These are phyloP conservation scores for Samia ricini DNA, from an alignment of 1,140 invertebrate genomes.

Conservation along the genomic window DNA sequence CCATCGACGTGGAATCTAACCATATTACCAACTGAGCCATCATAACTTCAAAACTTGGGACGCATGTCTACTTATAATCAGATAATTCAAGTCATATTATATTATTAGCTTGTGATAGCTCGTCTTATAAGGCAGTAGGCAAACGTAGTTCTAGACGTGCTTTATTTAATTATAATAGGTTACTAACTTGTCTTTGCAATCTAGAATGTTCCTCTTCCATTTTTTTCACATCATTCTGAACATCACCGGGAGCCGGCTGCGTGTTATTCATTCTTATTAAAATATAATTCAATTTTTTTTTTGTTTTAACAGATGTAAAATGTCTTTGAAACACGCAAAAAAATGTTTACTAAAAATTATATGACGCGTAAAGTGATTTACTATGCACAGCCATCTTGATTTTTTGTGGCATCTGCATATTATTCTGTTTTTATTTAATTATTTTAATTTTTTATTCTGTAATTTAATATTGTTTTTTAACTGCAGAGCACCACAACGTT, in stretches of 20 bases:
- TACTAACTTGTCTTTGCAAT: constrained; percentile 53
- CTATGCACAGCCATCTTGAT: constrained; percentile 17
- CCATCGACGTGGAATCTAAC: too few species aligned
- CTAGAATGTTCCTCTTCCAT: constrained; percentile 60
- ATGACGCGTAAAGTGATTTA: neutral
- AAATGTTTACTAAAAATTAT: constrained; percentile 1
- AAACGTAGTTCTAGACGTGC: too few species aligned
- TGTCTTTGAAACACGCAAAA: neutral
- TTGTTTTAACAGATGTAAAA: neutral
- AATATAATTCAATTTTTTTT: constrained; percentile 2
- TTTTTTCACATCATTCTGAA: constrained; percentile 42
- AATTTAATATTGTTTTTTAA: too few species aligned
- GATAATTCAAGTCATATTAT: too few species aligned
- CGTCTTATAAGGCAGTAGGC: too few species aligned
- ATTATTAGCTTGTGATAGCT: too few species aligned
- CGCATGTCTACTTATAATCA: too few species aligned
- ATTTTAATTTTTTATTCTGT: too few species aligned
- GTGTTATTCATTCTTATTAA: constrained; percentile 12
- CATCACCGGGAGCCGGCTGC: constrained; percentile 9
- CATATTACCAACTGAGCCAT: too few species aligned
- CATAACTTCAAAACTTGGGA: too few species aligned
- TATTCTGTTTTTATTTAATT: neutral
- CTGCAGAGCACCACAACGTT: too few species aligned
- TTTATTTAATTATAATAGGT: too few species aligned
- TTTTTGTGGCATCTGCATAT: neutral